These are phyloP conservation scores for Cecropterus lyciades DNA, from an alignment of 1,140 invertebrate species.

Conservation along the genomic window DNA sequence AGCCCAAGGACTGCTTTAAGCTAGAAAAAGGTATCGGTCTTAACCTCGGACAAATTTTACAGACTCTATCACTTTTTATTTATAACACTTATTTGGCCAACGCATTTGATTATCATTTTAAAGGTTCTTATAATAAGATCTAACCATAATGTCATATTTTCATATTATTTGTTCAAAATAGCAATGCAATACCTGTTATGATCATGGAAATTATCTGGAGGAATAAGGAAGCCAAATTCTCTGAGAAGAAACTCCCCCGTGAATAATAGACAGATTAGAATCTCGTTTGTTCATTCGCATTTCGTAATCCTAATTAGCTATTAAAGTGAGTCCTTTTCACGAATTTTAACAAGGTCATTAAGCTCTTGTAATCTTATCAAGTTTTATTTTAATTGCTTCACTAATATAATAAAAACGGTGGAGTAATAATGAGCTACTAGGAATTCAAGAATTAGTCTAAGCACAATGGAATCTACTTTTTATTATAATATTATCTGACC, in stretches of 20 bases:
- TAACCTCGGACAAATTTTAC: too few relatives aligned
- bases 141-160: too few relatives aligned
- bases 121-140: too few relatives aligned
- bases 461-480: too few relatives aligned
- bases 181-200: background rate
- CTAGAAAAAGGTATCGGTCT: too few relatives aligned
- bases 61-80: too few relatives aligned
- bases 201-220: background rate
- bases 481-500: too few relatives aligned
- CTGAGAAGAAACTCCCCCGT: slow-evolving; percentile 1
- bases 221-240: background rate
- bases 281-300: slow-evolving; percentile 13
- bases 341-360: slow-evolving; percentile 6
- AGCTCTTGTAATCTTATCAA: background rate
- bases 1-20: too few relatives aligned
- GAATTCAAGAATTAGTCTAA: too few relatives aligned
- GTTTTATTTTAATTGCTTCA: background rate
- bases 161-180: background rate
- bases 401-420: background rate
- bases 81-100: too few relatives aligned
- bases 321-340: slow-evolving; percentile 1
- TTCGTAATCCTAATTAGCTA: slow-evolving; percentile 15
- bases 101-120: too few relatives aligned
- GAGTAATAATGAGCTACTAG: too few relatives aligned
- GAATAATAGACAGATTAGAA: slow-evolving; percentile 16